phyloP scores from a whole-genome alignment of 2,888 invertebrate species.

The Lycaena phlaeas region DNA sequence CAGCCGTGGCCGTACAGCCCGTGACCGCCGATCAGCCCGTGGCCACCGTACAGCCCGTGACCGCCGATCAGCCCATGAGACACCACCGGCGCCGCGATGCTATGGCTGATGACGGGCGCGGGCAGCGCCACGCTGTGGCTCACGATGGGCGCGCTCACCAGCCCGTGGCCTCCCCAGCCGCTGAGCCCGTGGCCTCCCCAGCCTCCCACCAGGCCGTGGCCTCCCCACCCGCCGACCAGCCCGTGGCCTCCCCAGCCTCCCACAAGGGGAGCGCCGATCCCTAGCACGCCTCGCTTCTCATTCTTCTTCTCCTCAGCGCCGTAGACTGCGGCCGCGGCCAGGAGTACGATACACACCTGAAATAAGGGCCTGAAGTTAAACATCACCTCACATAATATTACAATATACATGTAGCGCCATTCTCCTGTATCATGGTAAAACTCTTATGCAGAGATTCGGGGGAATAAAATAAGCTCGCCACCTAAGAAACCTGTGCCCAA shows the following conservation, averaged over 20 bases:
- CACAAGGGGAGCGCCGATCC: slow-evolving; percentile 33
- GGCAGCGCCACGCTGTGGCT: slow-evolving; percentile 25
- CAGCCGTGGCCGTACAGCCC: slow-evolving; percentile 40
- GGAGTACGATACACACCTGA: slow-evolving; percentile 46
- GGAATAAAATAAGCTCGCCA: too few relatives aligned
- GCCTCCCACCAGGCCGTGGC: slow-evolving; percentile 16
- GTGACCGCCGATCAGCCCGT: slow-evolving; percentile 27
- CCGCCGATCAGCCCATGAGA: slow-evolving; percentile 29
- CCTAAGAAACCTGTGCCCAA: too few relatives aligned
- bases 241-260: slow-evolving; percentile 33
- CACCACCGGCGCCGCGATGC: slow-evolving; percentile 27
- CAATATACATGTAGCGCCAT: too few relatives aligned
- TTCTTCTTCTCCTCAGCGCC: slow-evolving; percentile 59
- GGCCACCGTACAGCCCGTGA: slow-evolving; percentile 13
- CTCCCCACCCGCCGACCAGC: slow-evolving; percentile 13
- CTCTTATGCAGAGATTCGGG: too few relatives aligned
- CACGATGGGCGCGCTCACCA: slow-evolving; percentile 25
- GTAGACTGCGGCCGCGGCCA: slow-evolving; percentile 40
- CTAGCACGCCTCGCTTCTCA: slow-evolving; percentile 61
- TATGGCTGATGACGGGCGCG: slow-evolving; percentile 28
- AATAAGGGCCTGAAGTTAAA: slow-evolving; percentile 8
- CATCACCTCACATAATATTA: too few relatives aligned
- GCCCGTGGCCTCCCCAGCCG: slow-evolving; percentile 18
- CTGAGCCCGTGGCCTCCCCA: slow-evolving; percentile 17
- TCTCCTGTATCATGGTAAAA: too few relatives aligned